Conservation (phyloP, 2,888 invertebrate species). For the Megaustenia siamemsis region DNA sequence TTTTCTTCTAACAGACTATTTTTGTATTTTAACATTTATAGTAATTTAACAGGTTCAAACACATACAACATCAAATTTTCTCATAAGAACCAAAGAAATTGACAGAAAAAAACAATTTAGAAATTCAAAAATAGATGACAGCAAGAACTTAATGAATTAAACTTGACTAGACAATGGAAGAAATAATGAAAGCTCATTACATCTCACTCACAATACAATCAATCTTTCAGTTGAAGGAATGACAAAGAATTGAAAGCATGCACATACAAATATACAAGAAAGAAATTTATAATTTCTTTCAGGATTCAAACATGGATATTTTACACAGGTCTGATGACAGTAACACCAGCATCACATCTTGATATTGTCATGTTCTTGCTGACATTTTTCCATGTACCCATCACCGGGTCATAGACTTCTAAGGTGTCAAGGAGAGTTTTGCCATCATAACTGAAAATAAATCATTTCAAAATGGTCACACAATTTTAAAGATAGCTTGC, state of each 20-base stretch:
- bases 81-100: too few species aligned
- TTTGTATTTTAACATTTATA: too few species aligned
- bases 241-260: not conserved
- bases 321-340: conserved; percentile 68
- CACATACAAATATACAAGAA: not conserved
- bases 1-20: too few species aligned
- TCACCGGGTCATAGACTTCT: conserved; percentile 76
- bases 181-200: too few species aligned
- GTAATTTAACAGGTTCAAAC: too few species aligned
- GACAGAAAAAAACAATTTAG: too few species aligned
- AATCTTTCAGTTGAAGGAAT: not conserved
- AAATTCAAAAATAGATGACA: too few species aligned
- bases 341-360: conserved; percentile 78
- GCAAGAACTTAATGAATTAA: too few species aligned
- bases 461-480: not conserved
- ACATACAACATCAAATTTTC: too few species aligned
- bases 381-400: conserved; percentile 75
- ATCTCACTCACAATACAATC: not conserved
- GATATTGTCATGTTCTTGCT: conserved; percentile 75
- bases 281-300: not conserved
- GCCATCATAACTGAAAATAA: conserved; percentile 75
- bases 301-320: too few species aligned
- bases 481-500: not conserved
- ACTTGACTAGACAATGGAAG: too few species aligned
- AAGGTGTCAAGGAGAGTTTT: conserved; percentile 74